Percentiles rank a stretch among this genome's conserved stretches.
Evolutionary conservation across 2,113 vertebrate species (phyloP).

Genomic region (Percina caprodes): DNA sequence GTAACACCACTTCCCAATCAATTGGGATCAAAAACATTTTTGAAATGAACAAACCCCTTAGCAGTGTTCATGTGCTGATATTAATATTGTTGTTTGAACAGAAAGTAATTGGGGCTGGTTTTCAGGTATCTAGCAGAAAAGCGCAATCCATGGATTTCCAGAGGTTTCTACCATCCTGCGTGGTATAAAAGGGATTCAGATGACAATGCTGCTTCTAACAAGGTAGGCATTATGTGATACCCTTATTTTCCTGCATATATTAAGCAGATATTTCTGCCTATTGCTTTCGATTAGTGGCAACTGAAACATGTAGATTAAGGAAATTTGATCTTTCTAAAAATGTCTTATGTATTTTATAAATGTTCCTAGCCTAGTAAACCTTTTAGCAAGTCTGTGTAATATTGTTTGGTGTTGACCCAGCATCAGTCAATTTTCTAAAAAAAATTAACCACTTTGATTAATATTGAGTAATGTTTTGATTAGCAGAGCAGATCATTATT

Average conservation of each 20-base stretch:
- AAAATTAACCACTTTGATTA: not conserved
- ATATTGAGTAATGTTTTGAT: not conserved
- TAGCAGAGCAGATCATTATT: not conserved
- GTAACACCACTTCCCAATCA: not conserved
- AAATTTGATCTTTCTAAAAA: not conserved
- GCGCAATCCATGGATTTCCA: conserved; percentile 79
- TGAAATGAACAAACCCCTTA: not conserved
- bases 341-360: not conserved
- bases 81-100: not conserved
- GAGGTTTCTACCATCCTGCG: conserved; percentile 84
- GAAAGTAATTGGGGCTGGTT: conserved; percentile 19
- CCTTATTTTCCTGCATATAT: not conserved
- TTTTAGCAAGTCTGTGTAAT: not conserved
- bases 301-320: not conserved
- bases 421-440: not conserved
- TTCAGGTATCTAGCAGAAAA: conserved; percentile 81
- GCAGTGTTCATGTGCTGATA: not conserved
- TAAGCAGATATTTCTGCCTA: not conserved
- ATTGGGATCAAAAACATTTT: not conserved
- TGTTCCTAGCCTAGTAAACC: not conserved
- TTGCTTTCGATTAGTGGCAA: not conserved
- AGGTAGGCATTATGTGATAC: conserved; percentile 48
- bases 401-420: not conserved
- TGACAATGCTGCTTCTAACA: conserved; percentile 38
- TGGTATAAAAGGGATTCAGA: conserved; percentile 85